Evolutionary conservation across 2,888 invertebrate species (phyloP).

Genomic region (Mellilla xanthometata): DNA sequence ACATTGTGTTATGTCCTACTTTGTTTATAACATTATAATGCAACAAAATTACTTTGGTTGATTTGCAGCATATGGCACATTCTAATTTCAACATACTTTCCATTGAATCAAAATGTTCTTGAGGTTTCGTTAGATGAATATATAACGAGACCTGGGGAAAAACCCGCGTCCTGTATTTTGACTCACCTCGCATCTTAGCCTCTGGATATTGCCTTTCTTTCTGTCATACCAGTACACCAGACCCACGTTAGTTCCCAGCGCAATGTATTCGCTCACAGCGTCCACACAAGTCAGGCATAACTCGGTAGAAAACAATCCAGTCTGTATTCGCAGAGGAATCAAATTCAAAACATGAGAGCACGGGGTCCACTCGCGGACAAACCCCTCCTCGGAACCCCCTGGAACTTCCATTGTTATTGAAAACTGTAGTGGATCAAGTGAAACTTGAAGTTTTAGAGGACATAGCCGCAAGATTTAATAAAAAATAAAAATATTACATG

Average conservation of each 20-base stretch:
- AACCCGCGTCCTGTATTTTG: neutral
- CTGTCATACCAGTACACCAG: slow-evolving; percentile 94
- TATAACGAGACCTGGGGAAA: slow-evolving; percentile 8
- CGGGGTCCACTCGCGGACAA: slow-evolving; percentile 91
- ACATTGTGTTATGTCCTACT: slow-evolving; percentile 7
- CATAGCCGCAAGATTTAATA: slow-evolving; percentile 30
- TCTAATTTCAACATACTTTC: no score
- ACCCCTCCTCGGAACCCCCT: slow-evolving; percentile 71
- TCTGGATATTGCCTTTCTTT: slow-evolving; percentile 88
- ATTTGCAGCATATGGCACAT: no score
- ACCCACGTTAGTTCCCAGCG: slow-evolving; percentile 93
- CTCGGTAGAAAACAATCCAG: slow-evolving; percentile 89
- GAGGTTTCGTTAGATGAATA: no score
- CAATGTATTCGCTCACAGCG: slow-evolving; percentile 91
- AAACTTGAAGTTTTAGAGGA: slow-evolving; percentile 17
- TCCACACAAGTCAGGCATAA: slow-evolving; percentile 91
- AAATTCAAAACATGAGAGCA: slow-evolving; percentile 88
- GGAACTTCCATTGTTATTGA: slow-evolving; percentile 64
- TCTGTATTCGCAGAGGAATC: slow-evolving; percentile 89
- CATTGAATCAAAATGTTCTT: no score
- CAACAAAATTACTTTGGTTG: no score
- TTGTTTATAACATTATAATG: no score
- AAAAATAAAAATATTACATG: slow-evolving; percentile 23
- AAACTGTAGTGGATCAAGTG: neutral
- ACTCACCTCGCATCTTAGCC: slow-evolving; percentile 90